Evolutionary conservation across 2,113 vertebrate genomes (phyloP), one percentile per base, ranked within the genome.

Genomic region (Orientallactaga bullata): DNA sequence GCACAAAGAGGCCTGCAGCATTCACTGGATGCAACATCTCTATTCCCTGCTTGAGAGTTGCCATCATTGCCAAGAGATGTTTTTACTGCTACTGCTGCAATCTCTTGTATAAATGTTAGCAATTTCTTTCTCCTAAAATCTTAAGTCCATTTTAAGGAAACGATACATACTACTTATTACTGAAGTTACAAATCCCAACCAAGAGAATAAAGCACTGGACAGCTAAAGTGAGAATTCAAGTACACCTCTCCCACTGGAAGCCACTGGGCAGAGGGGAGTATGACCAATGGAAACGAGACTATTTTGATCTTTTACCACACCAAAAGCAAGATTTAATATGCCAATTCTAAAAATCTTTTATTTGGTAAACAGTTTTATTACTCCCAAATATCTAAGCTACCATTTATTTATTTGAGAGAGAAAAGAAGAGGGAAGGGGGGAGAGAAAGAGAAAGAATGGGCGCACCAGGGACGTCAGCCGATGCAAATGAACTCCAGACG

Each of bases 71-170:
- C 74, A 30, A 86, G 37, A 93, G 74, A 73, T 28, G 85, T 78
- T 91, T 66, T n/a, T 26, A n/a, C 18, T 71, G 86, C 68, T 85
- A 66, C 21, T 91, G 79, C 87, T 94, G 58, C 71, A 18, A 51
- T 5, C 2, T 84, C 35, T n/a, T 66, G 18, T 55, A 7, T 71
- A 68, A 91, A 65, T 32, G 78, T 17, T 72, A 89, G 60, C 61
- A 80, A 32, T 15, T 2, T 37, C 24, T 55, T 63, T 85, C 16
- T 21, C 78, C 47, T 65, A 55, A 78, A 24, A 69, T 35, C 66
- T 55, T 37, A 76, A 91, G 20, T 73, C 32, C 32, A 87, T 90
- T 92, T 77, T 58, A 88, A 93, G 71, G 51, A 93, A 85, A 85
- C 68, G 5, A 7, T 37, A 69, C 68, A 37, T 32, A 66, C 30